Conservation (phyloP, 2,888 invertebrate species). For the Spatulosminthurus flaviceps region DNA sequence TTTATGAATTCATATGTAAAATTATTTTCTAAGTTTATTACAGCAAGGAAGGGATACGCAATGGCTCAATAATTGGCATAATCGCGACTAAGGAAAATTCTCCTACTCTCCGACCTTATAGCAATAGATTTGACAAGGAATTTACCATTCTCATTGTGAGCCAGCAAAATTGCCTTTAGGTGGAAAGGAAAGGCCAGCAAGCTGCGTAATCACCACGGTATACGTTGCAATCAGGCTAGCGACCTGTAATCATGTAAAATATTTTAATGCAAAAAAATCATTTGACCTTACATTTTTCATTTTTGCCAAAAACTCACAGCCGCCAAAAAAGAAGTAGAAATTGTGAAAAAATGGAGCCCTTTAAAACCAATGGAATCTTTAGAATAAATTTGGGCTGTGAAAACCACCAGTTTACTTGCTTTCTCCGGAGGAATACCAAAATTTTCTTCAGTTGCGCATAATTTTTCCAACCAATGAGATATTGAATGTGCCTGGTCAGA, state of each 20-base stretch:
- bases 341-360: constrained; percentile 1
- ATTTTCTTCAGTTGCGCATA: background rate
- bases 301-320: no score
- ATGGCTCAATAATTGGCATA: no score
- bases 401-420: background rate
- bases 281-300: no score
- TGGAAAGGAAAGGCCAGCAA: no score
- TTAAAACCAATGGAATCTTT: constrained; percentile 20
- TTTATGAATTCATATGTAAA: no score
- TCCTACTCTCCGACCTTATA: no score
- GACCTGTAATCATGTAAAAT: background rate
- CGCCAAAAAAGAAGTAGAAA: background rate
- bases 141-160: no score
- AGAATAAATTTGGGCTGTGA: background rate
- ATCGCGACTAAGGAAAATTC: no score
- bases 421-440: background rate
- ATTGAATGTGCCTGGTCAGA: background rate
- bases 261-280: background rate
- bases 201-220: constrained; percentile 7
- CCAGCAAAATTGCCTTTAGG: no score
- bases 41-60: no score
- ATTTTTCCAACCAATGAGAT: background rate
- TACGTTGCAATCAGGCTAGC: constrained; percentile 11
- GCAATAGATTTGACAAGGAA: no score
- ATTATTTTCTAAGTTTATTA: no score